phyloP scores from a whole-genome alignment of 2,113 vertebrate species.

The Lethenteron reissneri region DNA sequence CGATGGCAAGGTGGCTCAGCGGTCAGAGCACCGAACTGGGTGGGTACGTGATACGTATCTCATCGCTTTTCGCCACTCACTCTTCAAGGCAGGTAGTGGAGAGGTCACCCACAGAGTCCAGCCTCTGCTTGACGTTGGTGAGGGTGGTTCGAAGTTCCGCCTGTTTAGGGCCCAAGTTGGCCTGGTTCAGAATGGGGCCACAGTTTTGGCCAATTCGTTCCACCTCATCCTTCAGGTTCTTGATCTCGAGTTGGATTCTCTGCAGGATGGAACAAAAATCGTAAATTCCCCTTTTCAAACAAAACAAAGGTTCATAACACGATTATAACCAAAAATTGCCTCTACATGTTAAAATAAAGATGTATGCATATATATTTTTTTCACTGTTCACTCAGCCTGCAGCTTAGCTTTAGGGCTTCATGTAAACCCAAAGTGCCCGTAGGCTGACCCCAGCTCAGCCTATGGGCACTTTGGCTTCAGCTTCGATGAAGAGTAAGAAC shows the following conservation, averaged over 20 bases:
- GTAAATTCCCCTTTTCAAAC: too few relatives aligned
- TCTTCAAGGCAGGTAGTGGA: constrained; percentile 75
- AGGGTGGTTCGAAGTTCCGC: constrained; percentile 55
- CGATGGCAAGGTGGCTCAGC: too few relatives aligned
- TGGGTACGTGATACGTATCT: too few relatives aligned
- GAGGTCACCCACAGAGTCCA: constrained; percentile 64
- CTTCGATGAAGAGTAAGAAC: too few relatives aligned
- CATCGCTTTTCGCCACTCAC: constrained; percentile 24
- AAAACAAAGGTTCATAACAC: not conserved
- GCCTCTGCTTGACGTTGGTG: constrained; percentile 59
- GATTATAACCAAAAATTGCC: not conserved
- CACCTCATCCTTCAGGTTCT: constrained; percentile 49
- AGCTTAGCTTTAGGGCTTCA: too few relatives aligned
- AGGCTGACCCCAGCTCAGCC: too few relatives aligned
- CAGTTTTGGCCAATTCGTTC: constrained; percentile 37
- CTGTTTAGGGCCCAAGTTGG: constrained; percentile 27
- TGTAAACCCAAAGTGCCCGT: too few relatives aligned
- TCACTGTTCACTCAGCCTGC: too few relatives aligned
- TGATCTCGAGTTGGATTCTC: constrained; percentile 58
- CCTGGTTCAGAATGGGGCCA: constrained; percentile 32
- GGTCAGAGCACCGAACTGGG: too few relatives aligned
- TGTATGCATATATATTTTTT: not conserved
- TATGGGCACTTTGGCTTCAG: too few relatives aligned
- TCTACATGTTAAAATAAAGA: not conserved
- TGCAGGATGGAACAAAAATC: constrained; percentile 13